Base-by-base conservation (phyloP, 2,888 invertebrate species). In the Eulithis testata region DNA sequence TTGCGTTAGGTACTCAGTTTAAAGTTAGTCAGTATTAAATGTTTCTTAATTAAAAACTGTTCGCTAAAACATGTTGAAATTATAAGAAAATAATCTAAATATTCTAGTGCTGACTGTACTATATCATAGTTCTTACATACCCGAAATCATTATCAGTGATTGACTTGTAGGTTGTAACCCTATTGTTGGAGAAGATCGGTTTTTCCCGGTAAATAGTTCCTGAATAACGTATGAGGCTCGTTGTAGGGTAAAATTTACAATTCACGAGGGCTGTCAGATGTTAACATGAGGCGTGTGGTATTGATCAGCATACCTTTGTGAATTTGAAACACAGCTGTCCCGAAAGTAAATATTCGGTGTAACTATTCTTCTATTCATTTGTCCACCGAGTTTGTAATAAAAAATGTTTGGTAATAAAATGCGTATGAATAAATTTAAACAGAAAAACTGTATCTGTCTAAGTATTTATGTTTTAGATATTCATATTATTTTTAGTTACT, bases 141-240 rank as follows among this genome's bases (percentile, higher is more conserved):
- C 40, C 40, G 40, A 55, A 63, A 58, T 67, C 61, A 68, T 59
- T 52, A 12, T 9, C 66, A 64, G 70, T 76, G 75, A 80, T 80
- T 77, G 76, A 79, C 76, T 75, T 57, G 47, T 36, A 37, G 31
- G 36, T 5, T 71, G 71, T 73, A 72, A 69, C 69, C 60, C 53
- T 59, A 61, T 65, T 61, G 70, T 49, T 43, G 65, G 66, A 68
- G 76, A 69, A 77, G 71, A 81, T 79, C 75, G 69, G 72, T 77
- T 83, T 81, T 77, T 78, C 74, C 68, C 75, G 73, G 82, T 80
- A 85, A 85, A 85, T 84, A 82, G 82, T 78, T 74, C 64, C 75
- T 86, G 84, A 86, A 85, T 86, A 86, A 86, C 79, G 83, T 83
- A 86, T 86, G 82, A 86, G 79, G 67, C 53, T 66, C 73, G 75